A percentile compares a stretch with the other conserved stretches of the same genome.
Conservation (phyloP, 2,113 vertebrate genomes). For the Petrocephalus zakoni region DNA sequence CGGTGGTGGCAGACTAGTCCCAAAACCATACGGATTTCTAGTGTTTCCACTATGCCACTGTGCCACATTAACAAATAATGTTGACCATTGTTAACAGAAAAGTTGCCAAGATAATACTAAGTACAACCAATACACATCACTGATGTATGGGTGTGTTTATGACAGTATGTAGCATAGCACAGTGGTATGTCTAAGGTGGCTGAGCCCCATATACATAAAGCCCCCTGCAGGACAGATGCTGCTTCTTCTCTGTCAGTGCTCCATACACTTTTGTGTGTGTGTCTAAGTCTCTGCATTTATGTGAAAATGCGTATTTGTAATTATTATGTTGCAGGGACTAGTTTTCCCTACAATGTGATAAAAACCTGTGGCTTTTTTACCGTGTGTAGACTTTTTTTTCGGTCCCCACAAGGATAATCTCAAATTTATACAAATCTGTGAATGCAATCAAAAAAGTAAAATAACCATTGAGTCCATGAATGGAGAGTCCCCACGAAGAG, state of each 20-base stretch:
- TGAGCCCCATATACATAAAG: background rate
- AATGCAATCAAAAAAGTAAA: background rate
- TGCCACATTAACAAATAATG: background rate
- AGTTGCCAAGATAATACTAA: background rate
- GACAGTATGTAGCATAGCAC: background rate
- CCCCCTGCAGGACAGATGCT: background rate
- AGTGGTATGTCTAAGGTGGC: background rate
- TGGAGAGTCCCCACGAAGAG: background rate
- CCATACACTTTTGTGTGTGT: background rate
- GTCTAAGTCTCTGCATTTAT: background rate
- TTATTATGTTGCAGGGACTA: background rate
- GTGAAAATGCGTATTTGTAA: background rate
- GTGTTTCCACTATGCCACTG: background rate
- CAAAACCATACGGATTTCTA: background rate
- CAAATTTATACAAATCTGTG: background rate
- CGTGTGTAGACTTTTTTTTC: background rate
- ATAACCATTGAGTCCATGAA: background rate
- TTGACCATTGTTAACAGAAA: background rate
- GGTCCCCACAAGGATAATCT: background rate
- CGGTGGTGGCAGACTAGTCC: background rate
- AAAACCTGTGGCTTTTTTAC: background rate
- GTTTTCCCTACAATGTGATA: background rate
- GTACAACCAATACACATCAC: background rate
- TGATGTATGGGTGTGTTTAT: background rate
- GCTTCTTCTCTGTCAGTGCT: background rate